Base-by-base conservation (phyloP, 1,140 invertebrate species). In the Ectropis grisescens region DNA sequence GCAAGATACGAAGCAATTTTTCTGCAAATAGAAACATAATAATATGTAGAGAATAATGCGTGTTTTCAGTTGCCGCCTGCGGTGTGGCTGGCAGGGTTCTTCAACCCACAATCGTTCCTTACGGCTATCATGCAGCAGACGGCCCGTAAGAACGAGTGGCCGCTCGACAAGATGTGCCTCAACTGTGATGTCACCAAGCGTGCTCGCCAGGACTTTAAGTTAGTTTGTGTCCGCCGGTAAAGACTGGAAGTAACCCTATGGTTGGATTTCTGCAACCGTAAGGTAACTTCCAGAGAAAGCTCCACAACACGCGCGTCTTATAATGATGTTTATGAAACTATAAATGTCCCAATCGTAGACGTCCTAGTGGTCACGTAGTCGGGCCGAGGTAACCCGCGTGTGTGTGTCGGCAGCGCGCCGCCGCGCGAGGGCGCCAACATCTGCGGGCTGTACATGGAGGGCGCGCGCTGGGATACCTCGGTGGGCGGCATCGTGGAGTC, bases 121-220 rank as follows among this genome's bases (percentile, higher is more conserved):
- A 98, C 96, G 0, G 96, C 96, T 15, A 96, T 98, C 58, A 98
- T 98, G 95, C 96, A 98, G 78, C 93, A 93, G 72, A 97, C 95
- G 28, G 95, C 95, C 1, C 85, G 95, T 22, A 96, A 94, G 81
- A 96, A 97, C 76, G 95, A 98, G 80, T 95, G 95, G 90, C 95
- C 96, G 0, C 83, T 98, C 23, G 96, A 98, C 76, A 94, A 95
- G 68, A 97, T 98, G 95, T 95, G 93, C 65, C 82, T 98, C 27
- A 90, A 95, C 67, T 96, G 94, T 67, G 96, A 98, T 55, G 95
- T 98, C 7, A 97, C 95, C 0, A 97, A 96, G 72, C 97, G 95
- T 65, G 85, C 82, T n/a, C 89, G 90, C 51, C 91, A 94, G 49
- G 95, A 98, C 60, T 88, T 95, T 40, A 86, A 85, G 88, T 91